These are phyloP conservation scores for Amblyopsis hoosieri DNA, from an alignment of 2,797 vertebrate species.

Conservation along the genomic window DNA sequence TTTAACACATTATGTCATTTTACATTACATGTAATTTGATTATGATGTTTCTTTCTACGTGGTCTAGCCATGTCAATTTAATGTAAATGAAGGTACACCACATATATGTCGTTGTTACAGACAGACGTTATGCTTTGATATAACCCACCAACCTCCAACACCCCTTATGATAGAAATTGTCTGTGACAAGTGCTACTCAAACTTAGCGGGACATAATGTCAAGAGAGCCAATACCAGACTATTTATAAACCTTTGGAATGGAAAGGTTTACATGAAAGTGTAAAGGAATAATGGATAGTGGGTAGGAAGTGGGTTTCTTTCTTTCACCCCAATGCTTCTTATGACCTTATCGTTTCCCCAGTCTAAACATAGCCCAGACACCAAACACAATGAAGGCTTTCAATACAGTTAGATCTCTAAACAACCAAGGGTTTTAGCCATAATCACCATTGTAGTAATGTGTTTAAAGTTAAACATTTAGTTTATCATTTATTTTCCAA, in stretches of 20 bases:
- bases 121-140: slow-evolving; percentile 62
- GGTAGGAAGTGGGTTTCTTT: slow-evolving; percentile 56
- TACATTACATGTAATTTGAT: neutral
- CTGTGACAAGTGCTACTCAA: slow-evolving; percentile 79
- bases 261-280: slow-evolving; percentile 75
- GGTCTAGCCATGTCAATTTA: slow-evolving; percentile 8
- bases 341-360: slow-evolving; percentile 68
- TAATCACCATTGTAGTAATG: slow-evolving; percentile 23
- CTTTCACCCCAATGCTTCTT: slow-evolving; percentile 73
- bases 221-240: slow-evolving; percentile 74
- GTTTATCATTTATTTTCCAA: slow-evolving; percentile 57
- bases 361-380: slow-evolving; percentile 67
- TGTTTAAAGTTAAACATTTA: slow-evolving; percentile 24
- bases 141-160: slow-evolving; percentile 38
- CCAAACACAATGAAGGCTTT: slow-evolving; percentile 42
- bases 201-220: slow-evolving; percentile 66
- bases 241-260: slow-evolving; percentile 78
- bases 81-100: slow-evolving; percentile 20
- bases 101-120: slow-evolving; percentile 45
- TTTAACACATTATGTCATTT: neutral
- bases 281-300: slow-evolving; percentile 68
- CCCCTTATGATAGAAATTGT: slow-evolving; percentile 70
- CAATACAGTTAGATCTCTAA: slow-evolving; percentile 40
- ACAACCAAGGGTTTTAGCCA: slow-evolving; percentile 52
- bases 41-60: neutral